Evolutionary conservation across 2,797 vertebrate species (phyloP).

Genomic region (Ambastaia sidthimunki): DNA sequence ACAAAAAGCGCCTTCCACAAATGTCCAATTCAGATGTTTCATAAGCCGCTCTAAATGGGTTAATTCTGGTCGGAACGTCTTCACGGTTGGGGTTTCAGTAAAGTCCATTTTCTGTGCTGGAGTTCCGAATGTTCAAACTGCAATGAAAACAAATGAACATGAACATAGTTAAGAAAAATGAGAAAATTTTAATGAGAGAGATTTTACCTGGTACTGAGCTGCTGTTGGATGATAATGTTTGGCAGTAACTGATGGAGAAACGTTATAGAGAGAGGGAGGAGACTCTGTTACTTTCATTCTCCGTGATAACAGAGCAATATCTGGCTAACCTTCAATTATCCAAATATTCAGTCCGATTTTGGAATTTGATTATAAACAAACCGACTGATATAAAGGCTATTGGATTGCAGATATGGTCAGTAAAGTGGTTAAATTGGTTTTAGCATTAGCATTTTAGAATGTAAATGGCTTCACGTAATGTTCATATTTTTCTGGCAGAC

Average conservation of each 20-base stretch:
- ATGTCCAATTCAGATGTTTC: neutral
- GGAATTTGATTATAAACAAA: conserved; percentile 8
- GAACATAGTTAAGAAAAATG: neutral
- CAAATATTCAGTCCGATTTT: too few relatives aligned
- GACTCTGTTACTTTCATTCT: neutral
- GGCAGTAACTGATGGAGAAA: conserved; percentile 16
- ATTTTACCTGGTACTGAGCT: conserved; percentile 26
- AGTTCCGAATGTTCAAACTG: neutral
- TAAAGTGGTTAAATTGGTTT: neutral
- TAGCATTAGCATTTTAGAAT: neutral
- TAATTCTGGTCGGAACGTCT: neutral
- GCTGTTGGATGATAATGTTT: neutral
- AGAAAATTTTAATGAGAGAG: neutral
- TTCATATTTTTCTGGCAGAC: too few relatives aligned
- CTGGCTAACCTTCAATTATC: neutral
- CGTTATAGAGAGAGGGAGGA: conserved; percentile 18
- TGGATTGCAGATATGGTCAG: neutral
- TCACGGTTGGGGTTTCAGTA: neutral
- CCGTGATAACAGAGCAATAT: neutral
- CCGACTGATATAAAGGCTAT: neutral
- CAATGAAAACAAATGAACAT: neutral
- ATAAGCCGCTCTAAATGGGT: neutral
- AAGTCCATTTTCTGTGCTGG: neutral
- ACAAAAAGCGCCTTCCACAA: neutral
- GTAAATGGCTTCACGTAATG: neutral